A percentile compares a stretch with the other conserved stretches of the same genome.
These are phyloP conservation scores for Polydrusus tereticollis DNA, from an alignment of 2,888 invertebrate species.

Conservation along the genomic window DNA sequence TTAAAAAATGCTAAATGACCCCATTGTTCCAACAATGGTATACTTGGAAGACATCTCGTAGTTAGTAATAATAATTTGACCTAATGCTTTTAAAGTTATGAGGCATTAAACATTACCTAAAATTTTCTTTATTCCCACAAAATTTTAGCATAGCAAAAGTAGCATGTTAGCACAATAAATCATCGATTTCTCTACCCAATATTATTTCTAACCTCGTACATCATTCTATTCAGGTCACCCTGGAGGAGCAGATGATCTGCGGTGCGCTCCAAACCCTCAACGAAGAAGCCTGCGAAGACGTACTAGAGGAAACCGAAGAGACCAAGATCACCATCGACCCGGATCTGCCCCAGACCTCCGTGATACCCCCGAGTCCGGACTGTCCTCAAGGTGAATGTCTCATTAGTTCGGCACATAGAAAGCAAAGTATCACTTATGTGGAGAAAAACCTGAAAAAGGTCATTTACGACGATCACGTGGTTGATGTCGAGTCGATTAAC, in stretches of 20 bases:
- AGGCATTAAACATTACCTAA: no score
- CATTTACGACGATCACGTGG: constrained; percentile 52
- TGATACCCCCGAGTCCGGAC: constrained; percentile 66
- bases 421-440: constrained; percentile 38
- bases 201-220: no score
- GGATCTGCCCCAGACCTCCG: constrained; percentile 64
- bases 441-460: constrained; percentile 55
- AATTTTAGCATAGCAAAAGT: no score
- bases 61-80: no score
- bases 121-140: no score
- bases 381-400: constrained; percentile 64
- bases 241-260: constrained; percentile 96
- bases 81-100: no score
- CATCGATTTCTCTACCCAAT: no score
- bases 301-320: constrained; percentile 75
- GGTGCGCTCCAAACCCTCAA: constrained; percentile 92
- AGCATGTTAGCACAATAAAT: no score
- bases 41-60: no score
- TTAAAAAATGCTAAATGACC: no score
- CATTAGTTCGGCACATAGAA: constrained; percentile 38
- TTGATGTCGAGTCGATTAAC: background rate
- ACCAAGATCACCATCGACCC: constrained; percentile 57
- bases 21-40: no score
- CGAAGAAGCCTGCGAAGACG: constrained; percentile 94
- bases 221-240: constrained; percentile 93